Base-by-base conservation (phyloP, 2,113 vertebrate species). In the Oryzias woworae region DNA sequence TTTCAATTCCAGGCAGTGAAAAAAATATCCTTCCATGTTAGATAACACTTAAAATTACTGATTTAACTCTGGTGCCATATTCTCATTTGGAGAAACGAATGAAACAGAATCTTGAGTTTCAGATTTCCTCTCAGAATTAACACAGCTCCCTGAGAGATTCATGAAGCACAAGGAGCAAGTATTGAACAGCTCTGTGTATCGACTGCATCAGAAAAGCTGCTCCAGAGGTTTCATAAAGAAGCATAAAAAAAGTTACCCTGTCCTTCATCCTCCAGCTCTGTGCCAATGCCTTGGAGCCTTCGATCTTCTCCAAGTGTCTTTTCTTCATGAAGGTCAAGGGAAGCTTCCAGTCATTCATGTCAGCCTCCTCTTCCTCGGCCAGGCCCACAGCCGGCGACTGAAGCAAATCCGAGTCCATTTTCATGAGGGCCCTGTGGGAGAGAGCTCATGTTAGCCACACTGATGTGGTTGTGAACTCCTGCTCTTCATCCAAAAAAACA, bases 241-340 rank as follows among this genome's bases (percentile, higher is more conserved):
- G 24, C 26, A 70, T 36, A 36, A 36, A 12, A 36, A 36, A 28
- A 28, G 62, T 94, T 87, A 99, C 96, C 95, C 97, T 90, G 88
- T 98, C 96, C 88, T 99, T 98, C 97, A 99, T 98, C 82, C 96
- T 93, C 96, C 96, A 98, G 89, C 96, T 98, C 92, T 99, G 97
- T 0, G 97, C 95, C 63, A 98, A 83, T 0, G 96, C 98, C 63
- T 98, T 98, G 85, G 95, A 98, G 83, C 97, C 97, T 66, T 99
- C 97, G 2, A 99, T 99, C 83, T 99, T 99, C 91, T 99, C 97
- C 1, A 93, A 94, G 76, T 99, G 97, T n/a, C 97, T 91, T 44
- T 99, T 99, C 86, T 99, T 98, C 95, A 96, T 97, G 63, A 98
- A 97, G 84, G 95, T 93, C 81, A 96, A 84, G 3, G 94, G 94